Evolutionary conservation across 2,888 invertebrate genomes (phyloP), one percentile per base, ranked within the genome.

Genomic region (Drosophila flavopinicola): DNA sequence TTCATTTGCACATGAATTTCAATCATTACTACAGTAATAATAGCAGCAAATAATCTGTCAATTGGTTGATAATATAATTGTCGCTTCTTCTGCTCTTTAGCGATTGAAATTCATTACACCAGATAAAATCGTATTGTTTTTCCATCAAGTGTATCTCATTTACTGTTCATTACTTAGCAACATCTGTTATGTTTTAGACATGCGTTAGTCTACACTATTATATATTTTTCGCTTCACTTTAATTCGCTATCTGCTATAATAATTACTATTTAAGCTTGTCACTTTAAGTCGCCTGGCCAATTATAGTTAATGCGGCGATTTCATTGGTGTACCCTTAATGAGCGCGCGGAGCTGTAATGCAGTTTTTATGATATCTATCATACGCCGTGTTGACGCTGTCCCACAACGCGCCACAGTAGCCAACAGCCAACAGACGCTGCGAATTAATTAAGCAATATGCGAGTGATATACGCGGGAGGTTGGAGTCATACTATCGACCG

Each of bases 321-420:
- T 60, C 49, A 48, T 59, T 64, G 60, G 67, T 57, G 84, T 75
- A 84, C 66, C 80, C 80, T 63, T 84, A 72, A 84, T 74, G 76
- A 79, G 66, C 42, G 52, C 6, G 37, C 47, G 63, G 52, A 56
- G 60, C 33, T 66, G 70, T 82, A 85, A 77, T 79, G 86, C 72
- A 80, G 60, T 75, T 86, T 84, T 80, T 77, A 84, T 52, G 68
- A 84, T 77, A 75, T 86, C 54, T 66, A 51, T 79, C 71, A 85
- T 83, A 70, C 74, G 85, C 79, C 79, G 32, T 42, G 73, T 66
- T 60, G 83, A 30, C 67, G 56, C 54, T 41, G 32, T 33, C 30
- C 57, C 54, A 53, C 39, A 23, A 42, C 35, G 39, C 24, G 24
- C n/a, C 17, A 20, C 59, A 42, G 69, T 41, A 61, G 80, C 49